Conservation (phyloP, 2,113 vertebrate genomes). For the Hemibagrus wyckioides region DNA sequence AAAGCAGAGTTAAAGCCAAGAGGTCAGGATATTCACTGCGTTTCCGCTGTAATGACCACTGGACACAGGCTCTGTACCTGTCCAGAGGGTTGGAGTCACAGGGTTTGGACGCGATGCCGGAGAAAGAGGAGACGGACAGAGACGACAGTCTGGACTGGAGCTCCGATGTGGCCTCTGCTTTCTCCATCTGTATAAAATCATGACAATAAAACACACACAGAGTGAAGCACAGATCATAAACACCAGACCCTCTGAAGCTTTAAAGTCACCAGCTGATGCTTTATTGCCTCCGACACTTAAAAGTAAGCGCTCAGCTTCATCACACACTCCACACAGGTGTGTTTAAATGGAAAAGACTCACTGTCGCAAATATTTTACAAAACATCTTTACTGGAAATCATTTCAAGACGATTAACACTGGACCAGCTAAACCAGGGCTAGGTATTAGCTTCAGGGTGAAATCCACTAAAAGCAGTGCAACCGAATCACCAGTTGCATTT, state of each 20-base stretch:
- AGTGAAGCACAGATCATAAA: too few species aligned
- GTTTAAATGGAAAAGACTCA: neutral
- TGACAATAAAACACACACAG: neutral
- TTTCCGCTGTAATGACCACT: neutral
- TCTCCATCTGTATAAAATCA: constrained; percentile 71
- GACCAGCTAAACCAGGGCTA: neutral
- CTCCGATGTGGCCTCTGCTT: constrained; percentile 68
- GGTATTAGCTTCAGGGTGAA: neutral
- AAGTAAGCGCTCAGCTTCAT: neutral
- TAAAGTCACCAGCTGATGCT: neutral
- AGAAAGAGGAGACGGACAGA: constrained; percentile 75
- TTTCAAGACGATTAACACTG: neutral
- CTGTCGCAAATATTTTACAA: too few species aligned
- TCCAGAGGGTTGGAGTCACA: constrained; percentile 63
- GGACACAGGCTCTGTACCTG: constrained; percentile 60
- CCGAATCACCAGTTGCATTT: neutral
- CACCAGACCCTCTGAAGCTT: neutral
- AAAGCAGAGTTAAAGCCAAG: neutral
- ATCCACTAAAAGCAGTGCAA: neutral
- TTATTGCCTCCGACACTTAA: neutral
- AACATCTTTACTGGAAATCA: neutral
- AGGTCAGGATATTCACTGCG: neutral
- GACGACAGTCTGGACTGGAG: constrained; percentile 77
- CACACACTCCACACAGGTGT: neutral
- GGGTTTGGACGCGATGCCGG: constrained; percentile 71